Base-by-base conservation (phyloP, 2,888 invertebrate species). In the Macaria liturata region DNA sequence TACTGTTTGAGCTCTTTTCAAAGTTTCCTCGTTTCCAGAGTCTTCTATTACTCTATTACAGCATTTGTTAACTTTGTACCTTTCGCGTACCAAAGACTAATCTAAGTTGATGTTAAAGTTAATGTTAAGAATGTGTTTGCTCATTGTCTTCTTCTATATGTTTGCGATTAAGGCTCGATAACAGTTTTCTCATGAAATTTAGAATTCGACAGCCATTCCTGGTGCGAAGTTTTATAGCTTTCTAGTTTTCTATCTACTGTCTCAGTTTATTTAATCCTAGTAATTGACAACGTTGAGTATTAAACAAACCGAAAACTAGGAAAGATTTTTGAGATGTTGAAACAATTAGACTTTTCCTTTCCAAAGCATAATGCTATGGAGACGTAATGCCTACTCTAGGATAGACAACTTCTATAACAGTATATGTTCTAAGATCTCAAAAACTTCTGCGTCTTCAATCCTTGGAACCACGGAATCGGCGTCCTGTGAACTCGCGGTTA, bases 31-130 rank as follows among this genome's bases (percentile, higher is more conserved):
- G 43, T 58, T 53, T 40, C 30, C 44, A 43, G 57, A 57, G 49
- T 58, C 52, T 57, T 57, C 46, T 58, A 49, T 57, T 37, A 42
- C 4, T 42, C 42, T 42, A 42, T 48, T 51, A 55, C 40, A 55
- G 54, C 67, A 52, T 68, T 68, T 70, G 64, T 68, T 74, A 64
- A 65, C 61, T 66, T 71, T 67, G 69, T 71, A 74, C 60, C 54
- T 62, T 64, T 69, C 64, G 68, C 50, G 59, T 55, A 74, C 72
- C 73, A 71, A 74, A 70, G 63, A 57, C 39, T 69, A 64, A 62
- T 6, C 34, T 42, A n/a, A 42, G 42, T 42, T 42, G 42, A 42
- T 42, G 64, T 73, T 72, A 51, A 65, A 54, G 58, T 71, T 63
- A 57, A 56, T 57, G 62, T 65, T 66, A 61, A 64, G 66, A 60